Evolutionary conservation across 1,140 invertebrate species (phyloP), one percentile per base, ranked within the genome.

Genomic region (Diabrotica virgifera): DNA sequence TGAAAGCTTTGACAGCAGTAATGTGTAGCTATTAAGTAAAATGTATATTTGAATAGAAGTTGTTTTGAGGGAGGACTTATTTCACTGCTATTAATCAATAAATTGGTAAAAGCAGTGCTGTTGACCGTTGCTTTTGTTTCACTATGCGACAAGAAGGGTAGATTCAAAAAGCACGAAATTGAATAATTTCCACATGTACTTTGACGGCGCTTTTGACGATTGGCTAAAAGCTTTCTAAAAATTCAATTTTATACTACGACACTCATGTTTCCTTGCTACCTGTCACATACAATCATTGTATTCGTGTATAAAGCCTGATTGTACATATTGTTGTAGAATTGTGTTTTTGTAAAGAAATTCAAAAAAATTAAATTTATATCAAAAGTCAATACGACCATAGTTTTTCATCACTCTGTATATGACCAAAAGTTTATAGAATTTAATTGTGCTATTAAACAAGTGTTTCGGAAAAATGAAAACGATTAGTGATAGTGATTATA

Each of bases 1-100:
- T 64, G 57, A 64, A 64, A 64, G 63, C 63, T 64, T 64, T 64
- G 63, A 64, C 63, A 64, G 63, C 58, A 51, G 52, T 64, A 64
- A 64, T 64, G 57, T 52, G 57, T 37, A 40, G 56, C 63, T 51
- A 64, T 64, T 64, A 64, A 57, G 63, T 56, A 64, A 55, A 64
- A 64, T 64, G 40, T 59, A 59, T 40, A 64, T 59, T 50, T 56
- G 52, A 64, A 64, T 55, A 64, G 63, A 53, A 50, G 58, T 59
- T 35, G 40, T 46, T 46, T 46, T 46, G n/a, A 24, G 53, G 53
- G 53, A 36, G 53, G 35, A 55, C 53, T 55, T 55, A 36, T 13
- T 55, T 55, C 8, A 35, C 53, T 55, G 53, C 24, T 55, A 46
- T 36, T 14, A 35, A 55, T 55, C 53, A 36, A 55, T 55, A 55